These are phyloP conservation scores for Tyto alba DNA, from an alignment of 2,113 vertebrate species.

Conservation along the genomic window DNA sequence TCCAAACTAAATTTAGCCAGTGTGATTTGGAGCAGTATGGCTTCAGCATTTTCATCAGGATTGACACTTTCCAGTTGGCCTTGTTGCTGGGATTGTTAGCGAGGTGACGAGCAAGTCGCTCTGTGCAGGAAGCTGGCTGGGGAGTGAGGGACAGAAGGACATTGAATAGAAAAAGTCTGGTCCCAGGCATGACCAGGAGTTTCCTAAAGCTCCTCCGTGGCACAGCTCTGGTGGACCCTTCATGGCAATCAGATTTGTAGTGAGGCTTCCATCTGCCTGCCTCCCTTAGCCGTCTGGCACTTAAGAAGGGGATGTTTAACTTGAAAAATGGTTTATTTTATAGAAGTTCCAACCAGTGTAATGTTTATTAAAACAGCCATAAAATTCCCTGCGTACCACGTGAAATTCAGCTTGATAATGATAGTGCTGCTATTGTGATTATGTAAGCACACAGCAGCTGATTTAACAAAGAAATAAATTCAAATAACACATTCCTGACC, in stretches of 20 bases:
- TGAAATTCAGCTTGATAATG: slow-evolving; percentile 30
- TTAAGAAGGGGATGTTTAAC: slow-evolving; percentile 6
- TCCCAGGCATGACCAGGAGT: not conserved
- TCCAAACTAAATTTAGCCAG: not conserved
- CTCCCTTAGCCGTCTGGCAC: not conserved
- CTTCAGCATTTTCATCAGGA: not conserved
- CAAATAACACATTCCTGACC: not conserved
- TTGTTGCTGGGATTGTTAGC: not conserved
- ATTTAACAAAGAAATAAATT: slow-evolving; percentile 26
- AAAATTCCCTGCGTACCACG: not conserved
- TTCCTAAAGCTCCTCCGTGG: not conserved
- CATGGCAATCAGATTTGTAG: not conserved
- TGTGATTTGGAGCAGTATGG: not conserved
- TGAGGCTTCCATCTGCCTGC: not conserved
- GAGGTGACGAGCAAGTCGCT: not conserved
- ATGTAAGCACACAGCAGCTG: slow-evolving; percentile 2
- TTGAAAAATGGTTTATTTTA: slow-evolving; percentile 17
- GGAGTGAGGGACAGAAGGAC: not conserved
- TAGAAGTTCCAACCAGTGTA: not conserved
- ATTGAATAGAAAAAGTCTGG: not conserved
- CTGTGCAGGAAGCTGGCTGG: not conserved
- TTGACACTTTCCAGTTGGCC: not conserved
- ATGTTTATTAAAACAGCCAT: slow-evolving; percentile 34
- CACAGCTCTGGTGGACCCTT: not conserved
- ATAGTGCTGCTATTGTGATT: not conserved